Conservation (phyloP, 2,888 invertebrate species). For the Zonitis immaculata region DNA sequence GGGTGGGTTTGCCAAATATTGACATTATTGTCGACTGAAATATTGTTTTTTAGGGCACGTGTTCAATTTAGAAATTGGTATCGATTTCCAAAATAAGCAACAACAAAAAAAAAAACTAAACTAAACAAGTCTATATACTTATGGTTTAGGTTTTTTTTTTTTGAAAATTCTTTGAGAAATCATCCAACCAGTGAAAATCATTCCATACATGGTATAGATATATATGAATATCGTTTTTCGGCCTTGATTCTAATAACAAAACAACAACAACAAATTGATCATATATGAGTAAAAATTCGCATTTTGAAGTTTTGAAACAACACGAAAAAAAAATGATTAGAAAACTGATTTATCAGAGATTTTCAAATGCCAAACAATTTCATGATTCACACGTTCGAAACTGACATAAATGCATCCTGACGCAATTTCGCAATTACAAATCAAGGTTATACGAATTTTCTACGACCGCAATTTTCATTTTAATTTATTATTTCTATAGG, state of each 20-base stretch:
- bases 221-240: not conserved
- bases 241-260: not conserved
- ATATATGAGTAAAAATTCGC: not conserved
- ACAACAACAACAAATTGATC: not conserved
- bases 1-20: conserved; percentile 40
- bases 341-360: conserved; percentile 36
- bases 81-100: conserved; percentile 31
- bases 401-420: conserved; percentile 33
- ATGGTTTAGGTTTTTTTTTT: too few relatives aligned
- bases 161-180: not conserved
- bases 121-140: too few relatives aligned
- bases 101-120: too few relatives aligned
- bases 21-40: conserved; percentile 39
- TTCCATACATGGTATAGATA: not conserved
- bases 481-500: not conserved
- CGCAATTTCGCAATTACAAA: conserved; percentile 38
- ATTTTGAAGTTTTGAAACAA: not conserved
- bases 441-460: conserved; percentile 42
- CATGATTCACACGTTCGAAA: conserved; percentile 23
- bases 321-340: conserved; percentile 31
- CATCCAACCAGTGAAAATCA: not conserved
- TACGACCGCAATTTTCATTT: conserved; percentile 30
- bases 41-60: conserved; percentile 41
- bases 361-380: conserved; percentile 38
- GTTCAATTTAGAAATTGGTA: conserved; percentile 44